A percentile compares a stretch with the other conserved stretches of the same genome.
These are phyloP conservation scores for Lepeophtheirus salmonis DNA, from an alignment of 1,140 invertebrate species.

Conservation along the genomic window DNA sequence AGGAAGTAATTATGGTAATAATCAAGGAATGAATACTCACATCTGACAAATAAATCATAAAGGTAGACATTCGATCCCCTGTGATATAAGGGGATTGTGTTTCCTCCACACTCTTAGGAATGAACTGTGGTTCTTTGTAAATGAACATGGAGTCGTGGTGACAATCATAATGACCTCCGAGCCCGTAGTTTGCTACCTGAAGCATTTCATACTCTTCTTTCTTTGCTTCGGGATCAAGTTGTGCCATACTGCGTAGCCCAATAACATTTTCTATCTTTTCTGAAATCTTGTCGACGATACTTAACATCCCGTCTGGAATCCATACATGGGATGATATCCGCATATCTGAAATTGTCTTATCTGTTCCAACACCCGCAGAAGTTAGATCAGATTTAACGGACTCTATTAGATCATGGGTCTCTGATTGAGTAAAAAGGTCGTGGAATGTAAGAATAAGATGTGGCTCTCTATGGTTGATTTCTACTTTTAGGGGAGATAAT, in stretches of 20 bases:
- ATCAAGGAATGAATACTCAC: too few species aligned
- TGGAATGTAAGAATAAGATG: slow-evolving; percentile 33
- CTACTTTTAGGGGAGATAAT: slow-evolving; percentile 34
- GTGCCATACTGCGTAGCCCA: neutral
- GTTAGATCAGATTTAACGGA: slow-evolving; percentile 34
- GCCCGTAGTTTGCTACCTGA: slow-evolving; percentile 38
- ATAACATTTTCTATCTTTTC: neutral
- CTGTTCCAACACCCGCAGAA: neutral
- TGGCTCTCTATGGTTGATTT: slow-evolving; percentile 31
- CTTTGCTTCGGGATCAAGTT: slow-evolving; percentile 5
- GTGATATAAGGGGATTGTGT: slow-evolving; percentile 21
- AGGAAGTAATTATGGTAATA: too few species aligned
- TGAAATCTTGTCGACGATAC: neutral
- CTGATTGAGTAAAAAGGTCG: slow-evolving; percentile 31
- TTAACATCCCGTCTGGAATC: neutral
- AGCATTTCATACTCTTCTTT: slow-evolving; percentile 20
- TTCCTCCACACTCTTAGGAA: neutral
- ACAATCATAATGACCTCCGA: slow-evolving; percentile 43
- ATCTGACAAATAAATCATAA: slow-evolving; percentile 36
- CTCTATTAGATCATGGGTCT: slow-evolving; percentile 32
- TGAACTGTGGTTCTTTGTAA: slow-evolving; percentile 26
- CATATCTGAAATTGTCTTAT: neutral
- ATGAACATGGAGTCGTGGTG: slow-evolving; percentile 36
- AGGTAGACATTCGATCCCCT: slow-evolving; percentile 36
- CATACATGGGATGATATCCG: neutral